phyloP scores from a whole-genome alignment of 2,113 vertebrate genomes.

The Ophthalmolycus amberensis region DNA sequence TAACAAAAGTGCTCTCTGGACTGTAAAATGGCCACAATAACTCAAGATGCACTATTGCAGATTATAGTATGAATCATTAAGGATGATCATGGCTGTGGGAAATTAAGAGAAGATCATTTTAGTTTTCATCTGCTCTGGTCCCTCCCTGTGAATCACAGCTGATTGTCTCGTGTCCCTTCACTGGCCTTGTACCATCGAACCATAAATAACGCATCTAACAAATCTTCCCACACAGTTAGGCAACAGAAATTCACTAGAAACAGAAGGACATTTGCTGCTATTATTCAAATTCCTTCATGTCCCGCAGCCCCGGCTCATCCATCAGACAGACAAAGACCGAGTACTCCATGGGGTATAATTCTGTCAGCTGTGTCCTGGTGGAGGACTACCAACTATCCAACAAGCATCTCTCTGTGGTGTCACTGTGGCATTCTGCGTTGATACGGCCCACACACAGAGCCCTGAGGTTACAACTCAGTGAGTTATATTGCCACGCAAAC shows the following conservation, averaged over 20 bases:
- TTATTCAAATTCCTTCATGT: slow-evolving; percentile 25
- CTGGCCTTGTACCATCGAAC: not conserved
- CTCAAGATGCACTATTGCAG: slow-evolving; percentile 38
- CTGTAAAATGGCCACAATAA: slow-evolving; percentile 41
- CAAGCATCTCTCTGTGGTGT: slow-evolving; percentile 44
- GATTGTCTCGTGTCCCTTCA: slow-evolving; percentile 13
- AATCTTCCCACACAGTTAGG: slow-evolving; percentile 14
- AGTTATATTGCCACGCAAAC: slow-evolving; percentile 24
- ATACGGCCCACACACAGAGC: slow-evolving; percentile 4
- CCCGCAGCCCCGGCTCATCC: slow-evolving; percentile 38
- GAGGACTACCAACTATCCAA: slow-evolving; percentile 42
- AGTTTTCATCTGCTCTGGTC: slow-evolving; percentile 41
- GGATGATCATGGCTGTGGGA: slow-evolving; percentile 56
- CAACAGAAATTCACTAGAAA: not conserved
- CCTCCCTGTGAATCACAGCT: slow-evolving; percentile 40
- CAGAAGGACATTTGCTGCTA: slow-evolving; percentile 16
- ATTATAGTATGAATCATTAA: slow-evolving; percentile 69
- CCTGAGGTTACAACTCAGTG: slow-evolving; percentile 45
- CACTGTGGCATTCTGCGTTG: slow-evolving; percentile 31
- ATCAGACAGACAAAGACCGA: slow-evolving; percentile 61
- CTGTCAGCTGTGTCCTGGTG: slow-evolving; percentile 55
- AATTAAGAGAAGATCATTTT: slow-evolving; percentile 64
- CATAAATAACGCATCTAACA: slow-evolving; percentile 16
- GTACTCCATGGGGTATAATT: slow-evolving; percentile 44
- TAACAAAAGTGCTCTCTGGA: slow-evolving; percentile 21